Evolutionary conservation across 30 jellyfish, hydroid and myxozoan genomes (phyloP).

Genomic region (Turritopsis rubra): DNA sequence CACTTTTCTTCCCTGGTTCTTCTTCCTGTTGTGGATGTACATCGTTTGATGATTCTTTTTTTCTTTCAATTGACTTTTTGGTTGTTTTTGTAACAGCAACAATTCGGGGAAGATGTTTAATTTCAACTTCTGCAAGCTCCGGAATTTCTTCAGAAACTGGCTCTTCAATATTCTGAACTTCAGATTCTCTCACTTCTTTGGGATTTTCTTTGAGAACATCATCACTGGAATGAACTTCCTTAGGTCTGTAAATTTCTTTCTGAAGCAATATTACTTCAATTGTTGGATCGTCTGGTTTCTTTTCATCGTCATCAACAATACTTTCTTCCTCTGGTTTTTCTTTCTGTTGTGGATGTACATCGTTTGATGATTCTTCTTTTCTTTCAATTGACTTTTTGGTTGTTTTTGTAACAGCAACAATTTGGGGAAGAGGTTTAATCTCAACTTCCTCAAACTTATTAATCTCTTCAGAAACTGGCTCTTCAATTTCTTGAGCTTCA

Average conservation of each 20-base stretch:
- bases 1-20: background rate
- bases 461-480: background rate
- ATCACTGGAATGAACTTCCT: background rate
- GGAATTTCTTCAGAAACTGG: background rate
- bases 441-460: background rate
- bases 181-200: background rate
- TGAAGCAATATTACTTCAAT: background rate
- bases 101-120: background rate
- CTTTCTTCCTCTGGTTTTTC: background rate
- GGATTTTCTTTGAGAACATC: background rate
- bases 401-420: background rate
- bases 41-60: background rate
- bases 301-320: background rate
- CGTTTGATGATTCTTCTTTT: background rate
- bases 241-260: background rate
- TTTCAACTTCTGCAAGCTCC: background rate
- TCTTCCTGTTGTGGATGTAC: background rate
- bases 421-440: background rate
- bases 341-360: too few species aligned
- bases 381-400: background rate
- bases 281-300: background rate
- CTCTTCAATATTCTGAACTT: background rate
- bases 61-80: background rate
- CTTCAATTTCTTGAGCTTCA: background rate
- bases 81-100: slow-evolving; percentile 8